phyloP scores from a whole-genome alignment of 1,140 invertebrate species.

The Ctenoplectra terminalis region DNA sequence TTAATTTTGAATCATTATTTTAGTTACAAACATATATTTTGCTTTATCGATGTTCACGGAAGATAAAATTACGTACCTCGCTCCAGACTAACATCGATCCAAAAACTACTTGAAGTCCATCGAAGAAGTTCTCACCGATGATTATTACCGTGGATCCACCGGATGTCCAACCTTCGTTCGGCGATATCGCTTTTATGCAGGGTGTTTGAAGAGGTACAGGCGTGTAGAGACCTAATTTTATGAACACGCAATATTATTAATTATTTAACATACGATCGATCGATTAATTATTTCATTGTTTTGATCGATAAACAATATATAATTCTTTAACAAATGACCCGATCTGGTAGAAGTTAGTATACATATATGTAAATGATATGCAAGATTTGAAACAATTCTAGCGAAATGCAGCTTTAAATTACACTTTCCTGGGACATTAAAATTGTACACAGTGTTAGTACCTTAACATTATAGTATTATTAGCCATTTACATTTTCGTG shows the following conservation, averaged over 20 bases:
- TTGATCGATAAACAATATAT: background rate
- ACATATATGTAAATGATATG: background rate
- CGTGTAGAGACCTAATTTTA: conserved; percentile 88
- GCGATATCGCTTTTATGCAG: conserved; percentile 99
- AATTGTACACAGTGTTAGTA: background rate
- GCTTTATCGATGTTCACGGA: background rate
- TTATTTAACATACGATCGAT: background rate
- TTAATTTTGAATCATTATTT: background rate
- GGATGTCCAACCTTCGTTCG: conserved; percentile 99
- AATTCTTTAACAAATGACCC: too few species aligned
- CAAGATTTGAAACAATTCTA: background rate
- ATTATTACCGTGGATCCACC: conserved; percentile 99
- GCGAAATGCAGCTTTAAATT: background rate
- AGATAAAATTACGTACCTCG: conserved; percentile 88
- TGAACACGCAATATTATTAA: conserved; percentile 52
- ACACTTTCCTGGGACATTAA: background rate
- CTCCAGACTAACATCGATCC: conserved; percentile 99
- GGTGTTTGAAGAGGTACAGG: conserved; percentile 96
- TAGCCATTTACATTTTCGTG: background rate
- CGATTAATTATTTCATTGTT: background rate
- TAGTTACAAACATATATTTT: too few species aligned
- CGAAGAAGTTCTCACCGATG: conserved; percentile 99
- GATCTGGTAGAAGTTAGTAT: background rate
- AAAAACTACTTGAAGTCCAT: conserved; percentile 99
- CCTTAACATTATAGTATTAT: background rate